phyloP scores from a whole-genome alignment of 2,888 invertebrate genomes.

The Xanthostigma xanthostigma region DNA sequence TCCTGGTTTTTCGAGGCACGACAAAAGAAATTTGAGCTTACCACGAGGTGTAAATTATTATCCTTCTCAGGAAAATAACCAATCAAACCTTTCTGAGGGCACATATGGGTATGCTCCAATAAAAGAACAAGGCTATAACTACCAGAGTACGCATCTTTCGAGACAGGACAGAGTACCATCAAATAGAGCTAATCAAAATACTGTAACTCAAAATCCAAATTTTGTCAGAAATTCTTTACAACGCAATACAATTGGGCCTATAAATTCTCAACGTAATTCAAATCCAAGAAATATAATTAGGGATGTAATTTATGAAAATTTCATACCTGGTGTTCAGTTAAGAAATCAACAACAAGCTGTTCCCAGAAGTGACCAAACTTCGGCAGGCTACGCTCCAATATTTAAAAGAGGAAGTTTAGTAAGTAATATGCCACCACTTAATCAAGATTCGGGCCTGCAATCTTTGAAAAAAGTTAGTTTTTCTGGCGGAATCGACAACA shows the following conservation, averaged over 20 bases:
- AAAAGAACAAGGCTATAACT: too few relatives aligned
- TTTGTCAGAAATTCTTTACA: conserved; percentile 18
- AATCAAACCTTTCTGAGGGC: conserved; percentile 6
- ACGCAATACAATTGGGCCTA: conserved; percentile 18
- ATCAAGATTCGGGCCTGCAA: conserved; percentile 19
- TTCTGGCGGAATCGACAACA: conserved; percentile 21
- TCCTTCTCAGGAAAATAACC: conserved; percentile 9
- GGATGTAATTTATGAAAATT: conserved; percentile 10
- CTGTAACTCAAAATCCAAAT: conserved; percentile 12
- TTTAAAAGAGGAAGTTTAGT: conserved; percentile 36
- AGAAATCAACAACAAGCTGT: conserved; percentile 8
- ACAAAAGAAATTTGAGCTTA: conserved; percentile 28
- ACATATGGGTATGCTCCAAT: background rate
- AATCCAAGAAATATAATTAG: background rate
- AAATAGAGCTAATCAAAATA: background rate
- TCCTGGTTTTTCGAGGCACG: conserved; percentile 25
- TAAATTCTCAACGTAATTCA: conserved; percentile 7
- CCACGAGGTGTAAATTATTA: conserved; percentile 17
- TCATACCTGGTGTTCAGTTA: conserved; percentile 10
- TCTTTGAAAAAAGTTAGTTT: conserved; percentile 36
- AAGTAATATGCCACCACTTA: conserved; percentile 17
- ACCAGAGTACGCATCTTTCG: conserved; percentile 3
- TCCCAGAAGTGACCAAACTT: conserved; percentile 9
- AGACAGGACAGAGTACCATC: conserved; percentile 6
- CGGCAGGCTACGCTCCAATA: conserved; percentile 25